Conservation (phyloP, 2,797 vertebrate species). For the Acipenser transmontanus region DNA sequence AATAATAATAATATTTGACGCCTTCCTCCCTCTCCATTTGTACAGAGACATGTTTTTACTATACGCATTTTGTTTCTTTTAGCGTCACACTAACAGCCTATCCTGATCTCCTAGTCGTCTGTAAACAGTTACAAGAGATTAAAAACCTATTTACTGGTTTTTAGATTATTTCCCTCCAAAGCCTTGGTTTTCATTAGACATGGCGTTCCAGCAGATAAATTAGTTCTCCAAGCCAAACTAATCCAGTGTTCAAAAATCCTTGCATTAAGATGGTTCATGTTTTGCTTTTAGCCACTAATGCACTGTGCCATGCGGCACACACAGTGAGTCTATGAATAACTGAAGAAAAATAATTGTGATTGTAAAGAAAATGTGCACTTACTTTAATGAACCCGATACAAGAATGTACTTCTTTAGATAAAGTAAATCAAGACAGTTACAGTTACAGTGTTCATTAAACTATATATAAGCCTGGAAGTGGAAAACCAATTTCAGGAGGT, state of each 20-base stretch:
- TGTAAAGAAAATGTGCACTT: no score
- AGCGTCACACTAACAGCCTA: not conserved
- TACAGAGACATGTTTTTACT: not conserved
- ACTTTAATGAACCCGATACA: no score
- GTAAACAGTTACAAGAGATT: constrained; percentile 39
- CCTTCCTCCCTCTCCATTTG: no score
- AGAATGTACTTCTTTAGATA: no score
- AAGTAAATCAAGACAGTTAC: no score
- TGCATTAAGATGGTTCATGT: constrained; percentile 18
- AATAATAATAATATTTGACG: no score
- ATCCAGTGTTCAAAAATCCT: constrained; percentile 30
- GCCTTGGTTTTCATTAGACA: constrained; percentile 54
- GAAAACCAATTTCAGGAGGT: no score
- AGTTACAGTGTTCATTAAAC: no score
- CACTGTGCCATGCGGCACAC: not conserved
- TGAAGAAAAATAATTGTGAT: not conserved
- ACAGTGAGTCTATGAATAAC: not conserved
- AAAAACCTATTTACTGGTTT: constrained; percentile 41
- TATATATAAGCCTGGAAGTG: no score
- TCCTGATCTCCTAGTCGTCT: constrained; percentile 12
- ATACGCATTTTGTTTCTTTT: not conserved
- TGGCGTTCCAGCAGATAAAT: constrained; percentile 53
- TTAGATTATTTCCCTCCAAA: constrained; percentile 30
- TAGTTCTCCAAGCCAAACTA: constrained; percentile 52
- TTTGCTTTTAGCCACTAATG: not conserved